Conservation (phyloP, 2,888 invertebrate species). For the Sialis lutaria region DNA sequence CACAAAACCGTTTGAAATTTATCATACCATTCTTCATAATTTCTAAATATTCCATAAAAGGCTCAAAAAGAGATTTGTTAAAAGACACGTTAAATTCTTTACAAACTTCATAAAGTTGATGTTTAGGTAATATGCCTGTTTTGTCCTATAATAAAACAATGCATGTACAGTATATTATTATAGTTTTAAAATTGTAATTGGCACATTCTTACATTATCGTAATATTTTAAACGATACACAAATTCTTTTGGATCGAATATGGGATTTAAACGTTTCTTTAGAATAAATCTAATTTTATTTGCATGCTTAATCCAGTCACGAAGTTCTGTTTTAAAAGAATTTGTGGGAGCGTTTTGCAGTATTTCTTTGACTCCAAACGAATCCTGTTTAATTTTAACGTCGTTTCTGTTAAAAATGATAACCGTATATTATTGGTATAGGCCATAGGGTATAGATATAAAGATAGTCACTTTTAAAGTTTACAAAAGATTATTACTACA, state of each 20-base stretch:
- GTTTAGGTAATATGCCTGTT: constrained; percentile 28
- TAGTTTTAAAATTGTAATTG: not conserved
- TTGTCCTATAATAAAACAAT: constrained; percentile 18
- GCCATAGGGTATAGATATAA: too few relatives aligned
- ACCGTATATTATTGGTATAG: too few relatives aligned
- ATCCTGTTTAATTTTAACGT: constrained; percentile 13
- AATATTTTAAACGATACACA: constrained; percentile 14
- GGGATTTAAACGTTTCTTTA: constrained; percentile 16
- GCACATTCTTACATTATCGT: constrained; percentile 16
- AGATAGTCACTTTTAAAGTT: too few relatives aligned
- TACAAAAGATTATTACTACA: too few relatives aligned
- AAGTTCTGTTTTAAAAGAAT: constrained; percentile 24
- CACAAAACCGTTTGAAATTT: constrained; percentile 31
- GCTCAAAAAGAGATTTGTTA: constrained; percentile 29
- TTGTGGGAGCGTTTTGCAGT: constrained; percentile 22
- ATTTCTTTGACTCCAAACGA: constrained; percentile 30
- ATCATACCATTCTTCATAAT: constrained; percentile 29
- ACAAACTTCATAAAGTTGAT: constrained; percentile 27
- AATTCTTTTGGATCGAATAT: constrained; percentile 12
- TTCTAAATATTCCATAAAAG: constrained; percentile 27
- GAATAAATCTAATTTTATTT: constrained; percentile 25
- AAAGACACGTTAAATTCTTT: constrained; percentile 26
- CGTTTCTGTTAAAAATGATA: too few relatives aligned
- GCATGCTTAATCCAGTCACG: constrained; percentile 28
- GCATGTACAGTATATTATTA: not conserved